Conservation (phyloP, 2,113 vertebrate species). For the Scytalopus superciliaris region DNA sequence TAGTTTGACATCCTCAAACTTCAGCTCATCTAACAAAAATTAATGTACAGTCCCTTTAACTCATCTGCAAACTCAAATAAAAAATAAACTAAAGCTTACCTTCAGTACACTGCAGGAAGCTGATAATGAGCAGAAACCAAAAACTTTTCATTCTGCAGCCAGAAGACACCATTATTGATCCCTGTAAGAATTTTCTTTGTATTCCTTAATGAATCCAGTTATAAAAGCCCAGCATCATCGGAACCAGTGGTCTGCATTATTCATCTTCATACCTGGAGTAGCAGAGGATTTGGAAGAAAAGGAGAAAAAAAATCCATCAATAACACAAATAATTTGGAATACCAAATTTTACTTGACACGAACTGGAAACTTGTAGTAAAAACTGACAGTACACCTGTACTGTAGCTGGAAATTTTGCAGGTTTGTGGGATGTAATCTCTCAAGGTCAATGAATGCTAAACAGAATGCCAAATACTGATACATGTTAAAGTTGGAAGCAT, state of each 20-base stretch:
- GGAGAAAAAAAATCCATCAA: constrained; percentile 63
- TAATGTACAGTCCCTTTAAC: background rate
- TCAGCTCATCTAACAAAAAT: background rate
- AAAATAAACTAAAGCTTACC: constrained; percentile 80
- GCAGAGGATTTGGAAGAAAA: constrained; percentile 40
- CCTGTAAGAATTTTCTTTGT: constrained; percentile 83
- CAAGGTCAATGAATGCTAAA: background rate
- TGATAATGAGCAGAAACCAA: constrained; percentile 92
- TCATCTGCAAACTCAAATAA: background rate
- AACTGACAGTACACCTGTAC: background rate
- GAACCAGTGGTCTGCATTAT: constrained; percentile 86
- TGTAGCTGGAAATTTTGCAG: background rate
- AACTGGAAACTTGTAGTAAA: background rate
- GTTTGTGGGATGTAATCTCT: background rate
- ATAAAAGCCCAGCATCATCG: constrained; percentile 86
- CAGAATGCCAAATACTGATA: background rate
- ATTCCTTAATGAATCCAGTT: constrained; percentile 86
- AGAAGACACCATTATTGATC: constrained; percentile 90
- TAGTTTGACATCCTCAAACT: background rate
- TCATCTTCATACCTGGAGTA: constrained; percentile 87
- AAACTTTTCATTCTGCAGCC: constrained; percentile 92
- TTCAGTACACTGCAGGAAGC: constrained; percentile 90
- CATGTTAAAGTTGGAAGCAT: background rate
- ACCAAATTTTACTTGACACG: background rate
- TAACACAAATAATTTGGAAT: constrained; percentile 4